Evolutionary conservation across 1,140 invertebrate genomes (phyloP).

Genomic region (Saccostrea glomerata): DNA sequence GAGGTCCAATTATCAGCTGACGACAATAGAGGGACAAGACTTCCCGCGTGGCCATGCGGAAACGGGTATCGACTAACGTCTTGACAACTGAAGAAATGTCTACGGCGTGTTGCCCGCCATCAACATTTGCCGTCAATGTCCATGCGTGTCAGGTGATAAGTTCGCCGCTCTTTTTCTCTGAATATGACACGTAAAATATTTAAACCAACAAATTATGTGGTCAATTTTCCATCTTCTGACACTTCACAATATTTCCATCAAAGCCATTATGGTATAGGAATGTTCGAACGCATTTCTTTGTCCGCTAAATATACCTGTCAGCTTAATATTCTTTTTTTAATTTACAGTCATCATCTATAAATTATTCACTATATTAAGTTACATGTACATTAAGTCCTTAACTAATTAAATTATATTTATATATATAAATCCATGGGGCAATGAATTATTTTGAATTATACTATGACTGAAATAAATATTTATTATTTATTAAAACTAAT

Average conservation of each 20-base stretch:
- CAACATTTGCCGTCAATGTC: slow-evolving; percentile 7
- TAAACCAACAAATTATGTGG: slow-evolving; percentile 30
- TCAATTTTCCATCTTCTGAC: slow-evolving; percentile 18
- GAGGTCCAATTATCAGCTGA: slow-evolving; percentile 33
- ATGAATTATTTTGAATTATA: no score
- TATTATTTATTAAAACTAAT: no score
- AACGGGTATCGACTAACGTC: slow-evolving; percentile 37
- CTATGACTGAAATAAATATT: no score
- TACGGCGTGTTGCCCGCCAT: slow-evolving; percentile 17
- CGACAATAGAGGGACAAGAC: slow-evolving; percentile 6
- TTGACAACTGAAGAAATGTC: slow-evolving; percentile 36
- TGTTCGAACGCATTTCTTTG: not conserved
- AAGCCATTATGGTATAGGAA: not conserved
- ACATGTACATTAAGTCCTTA: no score
- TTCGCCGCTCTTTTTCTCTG: slow-evolving; percentile 8
- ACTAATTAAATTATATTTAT: no score
- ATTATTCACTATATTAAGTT: no score
- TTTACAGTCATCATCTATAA: no score
- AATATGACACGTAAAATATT: slow-evolving; percentile 29
- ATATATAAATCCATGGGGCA: no score
- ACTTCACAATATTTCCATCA: not conserved
- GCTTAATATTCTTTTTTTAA: not conserved
- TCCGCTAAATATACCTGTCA: not conserved
- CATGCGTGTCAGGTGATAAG: slow-evolving; percentile 26
- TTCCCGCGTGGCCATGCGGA: slow-evolving; percentile 10